Base-by-base conservation (phyloP, 2,113 vertebrate species). In the Lycaon pictus region DNA sequence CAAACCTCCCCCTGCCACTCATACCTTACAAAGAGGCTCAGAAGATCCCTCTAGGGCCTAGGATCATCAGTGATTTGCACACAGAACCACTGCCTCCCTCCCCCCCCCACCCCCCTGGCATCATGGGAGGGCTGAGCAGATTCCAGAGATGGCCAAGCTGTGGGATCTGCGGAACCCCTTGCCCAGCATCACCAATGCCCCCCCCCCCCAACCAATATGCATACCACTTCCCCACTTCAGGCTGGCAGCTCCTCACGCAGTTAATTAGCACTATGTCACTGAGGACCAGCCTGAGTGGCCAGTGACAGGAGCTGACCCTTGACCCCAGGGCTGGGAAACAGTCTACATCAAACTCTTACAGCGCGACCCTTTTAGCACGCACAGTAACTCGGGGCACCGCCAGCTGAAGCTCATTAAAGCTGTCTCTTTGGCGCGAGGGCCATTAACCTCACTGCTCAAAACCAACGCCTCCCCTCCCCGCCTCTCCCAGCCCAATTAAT, bases 201-300 rank as follows among this genome's bases (percentile, higher is more conserved):
- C 55, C 37, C 96, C 98, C 97, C 95, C 97, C 97, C 92, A 92
- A 97, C 98, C 97, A 85, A 95, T 65, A 96, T 37, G 92, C 80
- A 96, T 53, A 97, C 98, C 98, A 98, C 98, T 98, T 98, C 96
- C 95, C 98, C 91, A 95, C 95, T 97, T 97, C 97, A 92, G 96
- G 98, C 98, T 99, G 99, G 99, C 99, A 99, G 99, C 98, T 99
- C 99, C 98, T 98, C 98, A 98, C 85, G 98, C 98, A 99, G 99
- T 99, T 99, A 99, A 99, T 99, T 99, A 99, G 99, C 99, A 99
- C 99, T 99, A 99, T 99, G 99, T 99, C 99, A 99, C 99, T 99
- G 99, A 99, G 99, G 99, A 99, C 99, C 99, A 98, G 99, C 99
- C 99, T 99, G 99, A 99, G 99, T 99, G 99, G 99, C 99, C 99